Percentiles rank a stretch among this genome's conserved stretches.
Conservation (phyloP, 2,113 vertebrate genomes). For the Myocastor coypus region DNA sequence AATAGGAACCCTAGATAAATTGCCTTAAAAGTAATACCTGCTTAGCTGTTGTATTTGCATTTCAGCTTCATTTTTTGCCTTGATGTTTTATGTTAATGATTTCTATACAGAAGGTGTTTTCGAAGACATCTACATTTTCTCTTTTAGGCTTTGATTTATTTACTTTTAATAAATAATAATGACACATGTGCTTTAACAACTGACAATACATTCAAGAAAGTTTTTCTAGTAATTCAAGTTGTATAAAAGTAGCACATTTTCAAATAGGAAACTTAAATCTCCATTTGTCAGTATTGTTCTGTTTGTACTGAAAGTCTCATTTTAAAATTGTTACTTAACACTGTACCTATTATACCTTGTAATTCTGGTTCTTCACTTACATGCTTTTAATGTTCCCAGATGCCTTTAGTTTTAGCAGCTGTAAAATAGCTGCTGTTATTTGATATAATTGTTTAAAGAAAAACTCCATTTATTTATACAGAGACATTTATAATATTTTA, state of each 20-base stretch:
- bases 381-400: slow-evolving; percentile 80
- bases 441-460: slow-evolving; percentile 88
- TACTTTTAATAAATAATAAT: too few species aligned
- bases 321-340: slow-evolving; percentile 64
- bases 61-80: slow-evolving; percentile 66
- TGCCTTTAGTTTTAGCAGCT: slow-evolving; percentile 86
- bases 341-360: slow-evolving; percentile 69
- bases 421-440: slow-evolving; percentile 87
- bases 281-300: slow-evolving; percentile 81
- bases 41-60: background rate
- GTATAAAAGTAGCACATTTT: slow-evolving; percentile 72
- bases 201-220: slow-evolving; percentile 84
- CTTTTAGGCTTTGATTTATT: too few species aligned
- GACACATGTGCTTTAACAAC: slow-evolving; percentile 81
- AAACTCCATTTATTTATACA: slow-evolving; percentile 93
- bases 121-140: slow-evolving; percentile 57
- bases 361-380: slow-evolving; percentile 69
- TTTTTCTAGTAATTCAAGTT: slow-evolving; percentile 75
- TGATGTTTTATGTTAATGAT: slow-evolving; percentile 43
- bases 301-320: slow-evolving; percentile 77
- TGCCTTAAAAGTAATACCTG: slow-evolving; percentile 1
- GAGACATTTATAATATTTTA: slow-evolving; percentile 94
- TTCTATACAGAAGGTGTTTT: slow-evolving; percentile 65
- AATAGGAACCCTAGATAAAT: background rate
- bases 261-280: slow-evolving; percentile 76